Conservation (phyloP, 2,113 vertebrate species). For the Manacus vitellinus region DNA sequence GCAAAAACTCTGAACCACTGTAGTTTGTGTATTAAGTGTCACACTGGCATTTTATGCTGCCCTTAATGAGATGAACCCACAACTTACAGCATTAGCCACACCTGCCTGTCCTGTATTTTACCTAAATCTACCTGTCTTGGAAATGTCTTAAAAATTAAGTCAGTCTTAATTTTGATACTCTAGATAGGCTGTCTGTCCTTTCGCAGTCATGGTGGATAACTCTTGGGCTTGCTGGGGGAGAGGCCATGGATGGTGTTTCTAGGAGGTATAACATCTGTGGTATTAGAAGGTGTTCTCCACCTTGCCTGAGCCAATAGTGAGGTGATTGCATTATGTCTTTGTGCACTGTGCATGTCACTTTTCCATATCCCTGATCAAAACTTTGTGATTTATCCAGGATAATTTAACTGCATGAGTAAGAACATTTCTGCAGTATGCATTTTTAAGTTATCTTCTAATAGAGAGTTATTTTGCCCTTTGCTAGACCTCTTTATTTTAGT, state of each 20-base stretch:
- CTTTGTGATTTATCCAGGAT: background rate
- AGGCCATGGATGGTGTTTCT: background rate
- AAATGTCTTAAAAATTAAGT: background rate
- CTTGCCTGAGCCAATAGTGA: background rate
- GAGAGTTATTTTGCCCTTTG: background rate
- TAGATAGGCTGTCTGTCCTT: background rate
- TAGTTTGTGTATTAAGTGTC: background rate
- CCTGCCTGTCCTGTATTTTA: background rate
- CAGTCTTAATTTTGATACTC: background rate
- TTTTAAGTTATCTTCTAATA: background rate
- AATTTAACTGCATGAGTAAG: background rate
- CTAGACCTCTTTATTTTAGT: background rate
- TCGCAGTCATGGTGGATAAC: background rate
- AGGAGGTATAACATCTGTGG: background rate
- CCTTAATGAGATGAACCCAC: background rate
- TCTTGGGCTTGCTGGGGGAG: background rate
- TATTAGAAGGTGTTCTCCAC: background rate
- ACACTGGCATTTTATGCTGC: background rate
- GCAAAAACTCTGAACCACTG: background rate
- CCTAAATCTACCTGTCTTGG: background rate
- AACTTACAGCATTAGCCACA: background rate
- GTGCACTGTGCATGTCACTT: background rate
- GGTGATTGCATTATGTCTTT: accelerated
- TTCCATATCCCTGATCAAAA: background rate
- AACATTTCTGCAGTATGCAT: background rate